Base-by-base conservation (phyloP, 1,140 invertebrate species). In the Bombus sibiricus region DNA sequence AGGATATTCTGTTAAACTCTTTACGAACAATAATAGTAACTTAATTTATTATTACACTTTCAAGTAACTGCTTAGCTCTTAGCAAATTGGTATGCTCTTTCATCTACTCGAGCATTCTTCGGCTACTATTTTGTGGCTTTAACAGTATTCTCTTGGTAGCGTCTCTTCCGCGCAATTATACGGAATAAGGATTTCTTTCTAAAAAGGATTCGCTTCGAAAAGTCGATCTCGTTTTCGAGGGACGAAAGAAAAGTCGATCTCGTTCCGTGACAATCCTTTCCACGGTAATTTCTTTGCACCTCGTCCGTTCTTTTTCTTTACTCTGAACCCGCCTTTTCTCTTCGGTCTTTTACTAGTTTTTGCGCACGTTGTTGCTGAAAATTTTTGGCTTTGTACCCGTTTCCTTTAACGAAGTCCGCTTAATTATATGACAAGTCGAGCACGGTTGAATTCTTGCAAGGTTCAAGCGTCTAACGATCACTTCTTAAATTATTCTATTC, bases 121-220 rank as follows among this genome's bases (percentile, higher is more conserved):
- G 34, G 32, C 43, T 66, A 34, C 62, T 79, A 43, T 79, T 66
- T 62, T 25, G 41, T 47, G 77, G 34, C 22, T n/a, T 66, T 34
- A 32, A 64, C n/a, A 34, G 59, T 10, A 18, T 39, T 66, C n/a
- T 43, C 47, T 43, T 28, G 12, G 34, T 13, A 41, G n/a, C 12
- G 28, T 5, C 39, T 34, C n/a, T 78, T 64, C 39, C n/a, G 39
- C 39, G 59, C 28, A 79, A 79, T 66, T 66, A 64, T 66, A n/a
- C n/a, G 62, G 18, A 66, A 79, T 79, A 66, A 81, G 71, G 68
- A 59, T 81, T 53, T 80, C 66, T 53, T 37, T 37, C 28, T 22
- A 28, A 47, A 37, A 80, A 69, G 43, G 25, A 80, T 69, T 66
- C 53, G 12, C 32, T 53, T 69, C 37, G 43, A 71, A 80, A 43